Conservation (phyloP, 2,888 invertebrate genomes). For the Trissoscelio sp. region DNA sequence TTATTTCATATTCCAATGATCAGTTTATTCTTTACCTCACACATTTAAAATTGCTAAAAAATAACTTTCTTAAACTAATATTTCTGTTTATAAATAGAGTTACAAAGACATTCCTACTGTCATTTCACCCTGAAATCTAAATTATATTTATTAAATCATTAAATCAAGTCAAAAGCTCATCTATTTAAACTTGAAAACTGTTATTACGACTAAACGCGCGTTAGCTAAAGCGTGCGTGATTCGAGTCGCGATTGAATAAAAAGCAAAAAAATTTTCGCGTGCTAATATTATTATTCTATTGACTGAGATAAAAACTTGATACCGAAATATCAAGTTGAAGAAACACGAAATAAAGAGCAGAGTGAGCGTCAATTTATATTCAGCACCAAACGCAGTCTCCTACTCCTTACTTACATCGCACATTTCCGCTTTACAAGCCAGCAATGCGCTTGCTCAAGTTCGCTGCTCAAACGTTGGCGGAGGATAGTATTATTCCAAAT, state of each 20-base stretch:
- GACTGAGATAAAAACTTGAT: background rate
- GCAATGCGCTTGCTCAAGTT: conserved; percentile 35
- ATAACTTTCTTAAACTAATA: too few species aligned
- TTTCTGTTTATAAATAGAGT: too few species aligned
- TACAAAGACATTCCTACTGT: too few species aligned
- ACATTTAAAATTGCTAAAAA: too few species aligned
- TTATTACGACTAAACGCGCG: conserved; percentile 24
- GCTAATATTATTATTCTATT: conserved; percentile 1
- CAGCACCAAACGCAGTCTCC: conserved; percentile 50
- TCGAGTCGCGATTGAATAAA: conserved; percentile 2
- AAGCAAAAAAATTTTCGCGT: conserved; percentile 4
- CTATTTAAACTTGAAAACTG: conserved; percentile 14
- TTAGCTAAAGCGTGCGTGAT: background rate
- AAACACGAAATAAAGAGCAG: conserved; percentile 41
- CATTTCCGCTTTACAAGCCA: conserved; percentile 48
- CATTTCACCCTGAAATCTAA: conserved; percentile 14
- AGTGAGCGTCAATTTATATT: conserved; percentile 60
- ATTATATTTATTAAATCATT: too few species aligned
- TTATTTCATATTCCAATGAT: too few species aligned
- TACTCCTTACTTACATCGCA: conserved; percentile 47
- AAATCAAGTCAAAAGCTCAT: conserved; percentile 15
- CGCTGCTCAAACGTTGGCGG: conserved; percentile 37
- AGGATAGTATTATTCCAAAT: conserved; percentile 37
- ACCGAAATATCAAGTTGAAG: conserved; percentile 28
- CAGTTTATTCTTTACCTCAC: too few species aligned